Conservation (phyloP, 2,113 vertebrate species). For the Thunnus thynnus region DNA sequence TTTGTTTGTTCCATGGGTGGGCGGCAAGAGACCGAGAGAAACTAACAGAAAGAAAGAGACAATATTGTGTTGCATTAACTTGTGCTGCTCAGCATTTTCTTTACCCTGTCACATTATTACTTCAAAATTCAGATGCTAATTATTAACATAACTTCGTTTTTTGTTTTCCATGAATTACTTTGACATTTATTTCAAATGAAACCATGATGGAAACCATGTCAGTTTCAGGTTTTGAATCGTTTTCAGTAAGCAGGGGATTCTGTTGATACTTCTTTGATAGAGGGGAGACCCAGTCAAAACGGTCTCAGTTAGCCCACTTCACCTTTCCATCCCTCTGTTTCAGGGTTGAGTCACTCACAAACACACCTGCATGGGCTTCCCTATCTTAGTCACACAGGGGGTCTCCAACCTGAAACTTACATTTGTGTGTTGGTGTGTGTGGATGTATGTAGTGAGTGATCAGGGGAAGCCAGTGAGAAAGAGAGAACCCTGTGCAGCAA, state of each 20-base stretch:
- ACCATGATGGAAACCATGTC: constrained; percentile 26
- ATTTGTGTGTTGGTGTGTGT: constrained; percentile 31
- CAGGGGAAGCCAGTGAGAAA: constrained; percentile 73
- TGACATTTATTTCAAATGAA: constrained; percentile 31
- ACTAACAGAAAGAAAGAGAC: neutral
- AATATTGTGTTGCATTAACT: neutral
- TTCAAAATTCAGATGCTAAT: neutral
- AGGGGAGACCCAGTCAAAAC: constrained; percentile 75
- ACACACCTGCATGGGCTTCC: constrained; percentile 79
- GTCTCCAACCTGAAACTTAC: constrained; percentile 73
- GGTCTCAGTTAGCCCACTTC: constrained; percentile 69
- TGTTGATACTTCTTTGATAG: constrained; percentile 63
- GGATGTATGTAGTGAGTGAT: constrained; percentile 64
- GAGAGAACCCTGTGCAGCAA: constrained; percentile 8
- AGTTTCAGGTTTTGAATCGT: constrained; percentile 21
- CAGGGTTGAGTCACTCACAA: constrained; percentile 68
- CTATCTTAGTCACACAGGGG: constrained; percentile 82
- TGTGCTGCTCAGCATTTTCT: neutral
- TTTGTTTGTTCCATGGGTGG: constrained; percentile 66
- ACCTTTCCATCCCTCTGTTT: constrained; percentile 76
- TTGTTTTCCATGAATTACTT: neutral
- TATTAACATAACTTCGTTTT: neutral
- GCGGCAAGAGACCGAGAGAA: constrained; percentile 25
- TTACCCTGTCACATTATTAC: neutral
- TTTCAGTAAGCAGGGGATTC: constrained; percentile 72